Percentiles rank a stretch among this genome's conserved stretches.
Evolutionary conservation across 2,113 vertebrate genomes (phyloP).

Genomic region (Zosterops japonicus): DNA sequence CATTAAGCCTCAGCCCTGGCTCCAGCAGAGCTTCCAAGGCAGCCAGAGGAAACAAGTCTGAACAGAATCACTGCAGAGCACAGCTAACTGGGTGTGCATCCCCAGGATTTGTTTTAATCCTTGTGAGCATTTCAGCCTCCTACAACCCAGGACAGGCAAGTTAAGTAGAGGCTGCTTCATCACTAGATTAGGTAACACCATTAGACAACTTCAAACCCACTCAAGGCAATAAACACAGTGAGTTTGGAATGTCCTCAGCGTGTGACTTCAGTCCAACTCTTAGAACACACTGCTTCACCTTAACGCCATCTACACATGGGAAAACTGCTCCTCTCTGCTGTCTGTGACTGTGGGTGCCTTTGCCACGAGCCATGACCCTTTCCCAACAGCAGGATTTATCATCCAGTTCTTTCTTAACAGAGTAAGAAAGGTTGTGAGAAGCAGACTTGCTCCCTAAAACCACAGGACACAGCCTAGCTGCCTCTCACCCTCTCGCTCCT

Average conservation of each 20-base stretch:
- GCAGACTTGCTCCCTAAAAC: background rate
- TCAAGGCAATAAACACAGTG: background rate
- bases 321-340: background rate
- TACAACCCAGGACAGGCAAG: background rate
- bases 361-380: background rate
- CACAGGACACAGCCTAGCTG: background rate
- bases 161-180: background rate
- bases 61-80: background rate
- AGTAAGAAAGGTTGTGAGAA: background rate
- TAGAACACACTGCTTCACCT: background rate
- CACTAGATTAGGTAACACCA: background rate
- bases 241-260: background rate
- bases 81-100: background rate
- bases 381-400: background rate
- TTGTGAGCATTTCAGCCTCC: background rate
- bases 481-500: constrained; percentile 90
- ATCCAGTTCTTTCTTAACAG: background rate
- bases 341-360: background rate
- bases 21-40: background rate
- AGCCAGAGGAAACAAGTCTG: constrained; percentile 37
- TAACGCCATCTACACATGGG: fast-evolving
- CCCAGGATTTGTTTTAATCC: background rate
- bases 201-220: background rate
- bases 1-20: constrained; percentile 44
- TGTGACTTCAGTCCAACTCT: background rate